phyloP scores from a whole-genome alignment of 2,888 invertebrate species.

The Drosophila tanythrix region DNA sequence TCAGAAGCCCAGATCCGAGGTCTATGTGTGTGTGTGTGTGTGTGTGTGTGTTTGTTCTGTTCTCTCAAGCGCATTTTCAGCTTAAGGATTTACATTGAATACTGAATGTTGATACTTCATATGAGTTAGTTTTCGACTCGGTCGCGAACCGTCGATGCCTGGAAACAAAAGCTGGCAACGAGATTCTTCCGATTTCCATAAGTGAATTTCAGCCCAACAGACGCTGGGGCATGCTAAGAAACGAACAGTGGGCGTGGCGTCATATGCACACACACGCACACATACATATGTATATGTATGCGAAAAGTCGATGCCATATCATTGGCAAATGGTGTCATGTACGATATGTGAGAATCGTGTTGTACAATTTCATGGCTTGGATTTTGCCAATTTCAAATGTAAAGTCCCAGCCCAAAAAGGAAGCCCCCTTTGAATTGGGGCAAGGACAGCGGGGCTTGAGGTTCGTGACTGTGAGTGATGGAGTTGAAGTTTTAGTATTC shows the following conservation, averaged over 20 bases:
- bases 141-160: constrained; percentile 52
- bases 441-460: constrained; percentile 1
- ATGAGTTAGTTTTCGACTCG: constrained; percentile 72
- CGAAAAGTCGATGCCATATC: constrained; percentile 52
- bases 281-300: constrained; percentile 11
- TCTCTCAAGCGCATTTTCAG: constrained; percentile 72
- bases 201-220: constrained; percentile 63
- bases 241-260: constrained; percentile 25
- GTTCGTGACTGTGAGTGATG: constrained; percentile 36
- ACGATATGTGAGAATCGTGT: constrained; percentile 79
- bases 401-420: constrained; percentile 41
- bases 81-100: constrained; percentile 81
- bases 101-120: constrained; percentile 80
- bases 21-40: background rate
- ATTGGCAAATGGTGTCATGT: constrained; percentile 75
- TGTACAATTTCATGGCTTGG: constrained; percentile 80
- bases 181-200: constrained; percentile 77
- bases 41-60: constrained; percentile 14
- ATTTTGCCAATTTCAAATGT: constrained; percentile 72
- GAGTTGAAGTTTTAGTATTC: constrained; percentile 23
- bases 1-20: constrained; percentile 55
- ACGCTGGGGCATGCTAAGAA: constrained; percentile 37
- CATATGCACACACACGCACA: background rate
- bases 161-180: constrained; percentile 37
- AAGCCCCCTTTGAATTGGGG: background rate